A percentile compares a stretch with the other conserved stretches of the same genome.
Evolutionary conservation across 2,113 vertebrate genomes (phyloP).

Genomic region (Myotis brandtii): DNA sequence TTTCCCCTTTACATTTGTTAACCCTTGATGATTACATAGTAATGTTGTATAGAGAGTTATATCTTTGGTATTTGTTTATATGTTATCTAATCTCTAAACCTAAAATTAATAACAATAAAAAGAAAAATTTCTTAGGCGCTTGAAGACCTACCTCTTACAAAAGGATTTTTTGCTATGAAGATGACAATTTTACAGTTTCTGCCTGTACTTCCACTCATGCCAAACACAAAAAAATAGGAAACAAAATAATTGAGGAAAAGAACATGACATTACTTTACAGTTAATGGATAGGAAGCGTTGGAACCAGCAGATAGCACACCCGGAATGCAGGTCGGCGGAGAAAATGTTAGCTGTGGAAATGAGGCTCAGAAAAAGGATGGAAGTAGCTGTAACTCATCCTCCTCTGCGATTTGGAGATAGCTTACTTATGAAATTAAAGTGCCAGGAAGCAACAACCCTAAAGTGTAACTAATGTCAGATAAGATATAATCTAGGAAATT

Average conservation of each 20-base stretch:
- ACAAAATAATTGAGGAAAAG: constrained; percentile 47
- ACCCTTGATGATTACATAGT: background rate
- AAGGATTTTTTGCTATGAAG: background rate
- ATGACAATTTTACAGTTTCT: background rate
- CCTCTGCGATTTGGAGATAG: constrained; percentile 73
- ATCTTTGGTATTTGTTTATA: background rate
- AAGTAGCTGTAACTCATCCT: constrained; percentile 43
- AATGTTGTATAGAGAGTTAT: background rate
- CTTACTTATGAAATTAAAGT: constrained; percentile 79
- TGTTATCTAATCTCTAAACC: constrained; percentile 13
- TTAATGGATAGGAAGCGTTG: constrained; percentile 2
- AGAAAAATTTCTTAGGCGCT: constrained; percentile 30
- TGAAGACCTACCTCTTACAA: background rate
- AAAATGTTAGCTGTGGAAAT: constrained; percentile 34
- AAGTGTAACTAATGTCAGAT: constrained; percentile 79
- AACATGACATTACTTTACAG: background rate
- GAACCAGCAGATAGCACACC: background rate
- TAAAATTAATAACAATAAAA: constrained; percentile 48
- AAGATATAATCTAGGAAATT: constrained; percentile 78
- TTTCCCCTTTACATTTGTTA: background rate
- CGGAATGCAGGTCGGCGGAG: background rate
- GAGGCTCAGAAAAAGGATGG: background rate
- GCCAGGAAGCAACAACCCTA: constrained; percentile 77
- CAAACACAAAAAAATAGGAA: constrained; percentile 29
- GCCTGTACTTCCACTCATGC: background rate